Evolutionary conservation across 1,140 invertebrate genomes (phyloP), one percentile per base, ranked within the genome.

Genomic region (Drosophila truncata): DNA sequence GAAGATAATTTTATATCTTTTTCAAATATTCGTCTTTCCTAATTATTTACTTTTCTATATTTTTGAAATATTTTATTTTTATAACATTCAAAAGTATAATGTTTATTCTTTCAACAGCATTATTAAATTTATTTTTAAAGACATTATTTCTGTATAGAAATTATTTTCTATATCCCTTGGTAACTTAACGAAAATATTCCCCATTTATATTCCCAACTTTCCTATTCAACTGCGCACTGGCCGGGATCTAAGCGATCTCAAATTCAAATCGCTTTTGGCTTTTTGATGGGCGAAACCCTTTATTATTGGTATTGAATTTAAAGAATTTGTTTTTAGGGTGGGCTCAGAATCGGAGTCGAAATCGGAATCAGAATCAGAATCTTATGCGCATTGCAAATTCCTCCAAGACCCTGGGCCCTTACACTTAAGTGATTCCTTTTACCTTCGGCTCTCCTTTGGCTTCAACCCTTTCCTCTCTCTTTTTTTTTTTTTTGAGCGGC

Each of bases 341-440:
- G 59, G 35, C 25, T 47, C 25, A 46, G 42, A 44, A 25, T 61
- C 49, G 20, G 31, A 33, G 23, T 62, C 41, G 0, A 5, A 55
- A 25, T 55, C 52, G 3, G 20, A 37, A 25, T 54, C 52, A 14
- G 50, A 35, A 35, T 54, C 31, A 52, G 47, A 67, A 78, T 60
- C 61, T 85, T 84, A 84, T 85, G 81, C 82, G 82, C 81, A 84
- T 84, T 77, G 73, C 81, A 85, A 84, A 84, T 84, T 85, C 44
- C 25, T 29, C 37, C 62, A 57, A 33, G 63, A 80, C 84, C 80
- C 83, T 88, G 57, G 70, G 84, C 84, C 83, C 83, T 88, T 78
- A 78, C 73, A 78, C 55, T 78, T 69, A 78, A 78, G 74, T 78
- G 74, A 78, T 78, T 88, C 77, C 74, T 39, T 39, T 58, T 58